Percentiles rank a stretch among this genome's conserved stretches.
Evolutionary conservation across 2,797 vertebrate genomes (phyloP).

Genomic region (Thaleichthys pacificus): DNA sequence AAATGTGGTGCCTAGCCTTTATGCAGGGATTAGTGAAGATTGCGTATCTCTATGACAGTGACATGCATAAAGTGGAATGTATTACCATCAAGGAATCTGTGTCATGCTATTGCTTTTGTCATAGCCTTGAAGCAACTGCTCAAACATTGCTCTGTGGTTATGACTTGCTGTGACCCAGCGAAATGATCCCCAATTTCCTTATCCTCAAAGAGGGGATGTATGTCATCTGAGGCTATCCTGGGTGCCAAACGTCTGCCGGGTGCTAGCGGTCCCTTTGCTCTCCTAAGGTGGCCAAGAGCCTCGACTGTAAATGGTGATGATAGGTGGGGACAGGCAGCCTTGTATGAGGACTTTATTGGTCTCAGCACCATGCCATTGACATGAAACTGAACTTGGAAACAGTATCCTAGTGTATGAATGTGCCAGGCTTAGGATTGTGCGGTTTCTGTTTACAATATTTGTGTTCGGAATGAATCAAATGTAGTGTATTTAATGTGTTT

Average conservation of each 20-base stretch:
- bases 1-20: conserved; percentile 29
- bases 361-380: conserved; percentile 22
- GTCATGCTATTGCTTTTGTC: conserved; percentile 53
- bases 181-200: conserved; percentile 29
- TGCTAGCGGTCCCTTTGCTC: conserved; percentile 35
- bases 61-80: conserved; percentile 33
- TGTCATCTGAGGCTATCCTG: conserved; percentile 41
- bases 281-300: conserved; percentile 25
- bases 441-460: not conserved
- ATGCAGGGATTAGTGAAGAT: conserved; percentile 36
- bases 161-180: conserved; percentile 30
- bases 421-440: not conserved
- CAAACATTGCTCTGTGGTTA: conserved; percentile 12
- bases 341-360: conserved; percentile 27
- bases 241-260: not conserved
- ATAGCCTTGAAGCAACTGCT: conserved; percentile 46
- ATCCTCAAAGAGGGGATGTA: conserved; percentile 33
- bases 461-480: not conserved
- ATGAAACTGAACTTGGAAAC: conserved; percentile 26
- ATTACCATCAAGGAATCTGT: conserved; percentile 47
- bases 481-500: not conserved
- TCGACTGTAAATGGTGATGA: conserved; percentile 40
- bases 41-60: conserved; percentile 32
- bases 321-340: conserved; percentile 29
- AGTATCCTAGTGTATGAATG: conserved; percentile 15